Evolutionary conservation across 2,113 vertebrate genomes (phyloP), one percentile per base, ranked within the genome.

Genomic region (Marmota flaviventris): DNA sequence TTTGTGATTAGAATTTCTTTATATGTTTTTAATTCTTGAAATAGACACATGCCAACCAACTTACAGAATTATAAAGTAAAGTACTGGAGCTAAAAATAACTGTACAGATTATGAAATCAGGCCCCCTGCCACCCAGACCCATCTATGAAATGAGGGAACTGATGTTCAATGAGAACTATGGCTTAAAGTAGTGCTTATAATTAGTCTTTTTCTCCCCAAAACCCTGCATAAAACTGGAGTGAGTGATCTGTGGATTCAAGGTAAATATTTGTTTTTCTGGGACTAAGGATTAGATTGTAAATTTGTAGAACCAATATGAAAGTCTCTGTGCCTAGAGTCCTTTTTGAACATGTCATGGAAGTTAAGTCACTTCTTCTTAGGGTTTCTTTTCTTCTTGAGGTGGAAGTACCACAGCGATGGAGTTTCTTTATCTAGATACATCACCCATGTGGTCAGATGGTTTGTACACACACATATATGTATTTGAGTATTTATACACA

Each of bases 21-120:
- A 69, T 92, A 72, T 79, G 56, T 37, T 20, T 93, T 93, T 95
- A 85, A 86, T 69, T 2, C 3, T 42, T 75, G 82, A 53, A 77
- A 48, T 51, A 83, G 87, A 82, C 25, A 0, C 69, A 17, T 61
- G 22, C 86, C 65, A 88, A 29, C 5, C 70, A 89, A 32, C 73
- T 37, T 51, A 24, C 18, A 76, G 73, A 76, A 75, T 2, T 96
- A 37, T 61, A 61, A 85, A 79, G 29, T 88, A 7, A 85, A 69
- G 29, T 89, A 7, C 25, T 86, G 51, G 58, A 75, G 34, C 5
- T 75, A 75, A 87, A 87, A 83, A 32, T 77, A 48, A 56, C 1
- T 12, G 8, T 53, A 39, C 2, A 45, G 27, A 37, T 96, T 53
- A 92, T 61, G 10, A 63, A 27, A 65, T 67, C 18, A 39, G 67